phyloP scores from a whole-genome alignment of 1,140 invertebrate species.

The Pseudomyrmex pallidus region DNA sequence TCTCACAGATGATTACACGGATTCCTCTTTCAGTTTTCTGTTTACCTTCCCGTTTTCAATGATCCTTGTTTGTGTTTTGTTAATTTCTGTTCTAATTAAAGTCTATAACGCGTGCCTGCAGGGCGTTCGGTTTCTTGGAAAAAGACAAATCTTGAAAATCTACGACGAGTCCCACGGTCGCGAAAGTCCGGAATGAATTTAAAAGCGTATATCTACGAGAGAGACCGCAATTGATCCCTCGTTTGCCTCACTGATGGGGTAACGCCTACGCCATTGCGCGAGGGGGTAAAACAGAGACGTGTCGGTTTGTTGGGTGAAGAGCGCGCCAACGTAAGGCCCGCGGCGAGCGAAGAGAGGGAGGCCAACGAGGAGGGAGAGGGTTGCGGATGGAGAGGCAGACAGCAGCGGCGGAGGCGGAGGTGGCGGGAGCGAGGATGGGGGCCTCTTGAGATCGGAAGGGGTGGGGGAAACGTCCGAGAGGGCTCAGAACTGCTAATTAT shows the following conservation, averaged over 20 bases:
- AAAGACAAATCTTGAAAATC: no score
- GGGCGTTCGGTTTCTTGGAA: no score
- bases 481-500: conserved; percentile 86
- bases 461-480: conserved; percentile 72
- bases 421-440: neutral
- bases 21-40: neutral
- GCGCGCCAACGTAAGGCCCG: conserved; percentile 52
- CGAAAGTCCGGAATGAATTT: conserved; percentile 1
- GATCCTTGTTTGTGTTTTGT: neutral
- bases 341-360: conserved; percentile 21
- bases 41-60: neutral
- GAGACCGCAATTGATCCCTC: conserved; percentile 44
- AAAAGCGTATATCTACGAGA: conserved; percentile 16
- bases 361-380: neutral
- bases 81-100: no score
- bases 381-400: neutral
- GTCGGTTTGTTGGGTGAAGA: conserved; percentile 57
- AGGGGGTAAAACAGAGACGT: conserved; percentile 54
- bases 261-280: conserved; percentile 59
- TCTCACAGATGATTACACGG: neutral
- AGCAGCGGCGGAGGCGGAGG: conserved; percentile 20
- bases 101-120: no score
- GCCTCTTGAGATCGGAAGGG: conserved; percentile 17
- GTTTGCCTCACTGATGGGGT: conserved; percentile 44
- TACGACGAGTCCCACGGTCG: neutral